Evolutionary conservation across 2,113 vertebrate species (phyloP).

Genomic region (Pandion haliaetus): DNA sequence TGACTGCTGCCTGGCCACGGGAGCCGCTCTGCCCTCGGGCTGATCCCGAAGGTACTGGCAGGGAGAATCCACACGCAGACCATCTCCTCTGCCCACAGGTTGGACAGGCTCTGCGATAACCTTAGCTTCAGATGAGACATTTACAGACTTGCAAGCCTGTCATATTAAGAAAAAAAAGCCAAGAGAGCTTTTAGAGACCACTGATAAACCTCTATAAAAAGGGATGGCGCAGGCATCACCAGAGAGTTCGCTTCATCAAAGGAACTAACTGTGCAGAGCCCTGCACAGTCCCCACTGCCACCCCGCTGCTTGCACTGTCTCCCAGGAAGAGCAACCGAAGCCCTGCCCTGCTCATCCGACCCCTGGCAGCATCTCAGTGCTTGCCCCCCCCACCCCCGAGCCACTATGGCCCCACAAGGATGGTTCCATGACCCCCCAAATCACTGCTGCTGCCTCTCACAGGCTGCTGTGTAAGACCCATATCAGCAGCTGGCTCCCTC

Average conservation of each 20-base stretch:
- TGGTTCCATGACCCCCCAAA: background rate
- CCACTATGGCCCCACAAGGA: background rate
- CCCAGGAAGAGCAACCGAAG: background rate
- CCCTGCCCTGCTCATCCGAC: background rate
- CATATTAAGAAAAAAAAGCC: background rate
- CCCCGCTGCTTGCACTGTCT: background rate
- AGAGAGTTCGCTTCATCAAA: background rate
- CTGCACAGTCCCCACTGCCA: background rate
- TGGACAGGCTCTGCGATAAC: background rate
- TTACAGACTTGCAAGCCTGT: background rate
- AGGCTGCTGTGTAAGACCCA: background rate
- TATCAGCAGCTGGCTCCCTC: background rate
- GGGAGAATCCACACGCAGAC: background rate
- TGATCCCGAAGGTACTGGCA: background rate
- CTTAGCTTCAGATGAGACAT: background rate
- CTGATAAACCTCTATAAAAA: background rate
- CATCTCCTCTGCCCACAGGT: background rate
- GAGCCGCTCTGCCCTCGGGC: background rate
- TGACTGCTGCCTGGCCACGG: fast-evolving
- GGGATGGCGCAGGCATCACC: fast-evolving
- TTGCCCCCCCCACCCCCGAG: fast-evolving
- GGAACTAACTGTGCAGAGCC: background rate
- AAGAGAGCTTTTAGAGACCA: background rate
- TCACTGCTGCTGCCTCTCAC: fast-evolving
- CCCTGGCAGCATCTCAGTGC: background rate